Percentiles rank a stretch among this genome's conserved stretches.
Conservation (phyloP, 2,888 invertebrate species). For the Papilio elwesi region DNA sequence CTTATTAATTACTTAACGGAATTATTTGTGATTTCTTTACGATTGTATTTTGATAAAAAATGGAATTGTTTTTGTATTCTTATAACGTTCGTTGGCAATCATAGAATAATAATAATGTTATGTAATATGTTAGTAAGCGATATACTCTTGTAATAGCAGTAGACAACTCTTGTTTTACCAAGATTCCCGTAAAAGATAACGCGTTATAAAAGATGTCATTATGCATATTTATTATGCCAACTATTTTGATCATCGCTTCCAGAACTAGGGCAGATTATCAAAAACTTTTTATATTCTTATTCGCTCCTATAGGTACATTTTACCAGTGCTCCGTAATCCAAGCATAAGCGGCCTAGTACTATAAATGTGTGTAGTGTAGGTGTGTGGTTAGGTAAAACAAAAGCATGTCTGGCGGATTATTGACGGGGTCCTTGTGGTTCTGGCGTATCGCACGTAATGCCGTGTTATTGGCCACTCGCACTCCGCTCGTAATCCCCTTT, state of each 20-base stretch:
- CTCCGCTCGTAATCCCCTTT: constrained; percentile 80
- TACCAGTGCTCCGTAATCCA: constrained; percentile 43
- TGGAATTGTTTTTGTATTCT: neutral
- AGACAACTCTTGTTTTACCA: too few species aligned
- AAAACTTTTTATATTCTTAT: too few species aligned
- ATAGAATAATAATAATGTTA: too few species aligned
- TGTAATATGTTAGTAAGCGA: too few species aligned
- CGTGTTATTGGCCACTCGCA: constrained; percentile 78
- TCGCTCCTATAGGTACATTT: neutral
- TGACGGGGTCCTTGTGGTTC: constrained; percentile 51
- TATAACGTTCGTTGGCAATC: neutral
- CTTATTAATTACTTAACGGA: constrained; percentile 55
- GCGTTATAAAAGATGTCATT: too few species aligned
- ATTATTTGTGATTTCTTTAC: constrained; percentile 52
- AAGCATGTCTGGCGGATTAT: constrained; percentile 66
- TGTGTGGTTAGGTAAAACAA: constrained; percentile 50
- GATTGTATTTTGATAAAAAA: neutral
- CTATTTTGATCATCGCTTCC: too few species aligned
- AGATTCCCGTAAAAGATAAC: too few species aligned
- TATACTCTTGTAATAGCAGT: too few species aligned
- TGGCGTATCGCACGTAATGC: constrained; percentile 63
- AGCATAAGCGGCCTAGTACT: constrained; percentile 21
- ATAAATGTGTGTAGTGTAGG: neutral
- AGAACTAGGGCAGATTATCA: too few species aligned
- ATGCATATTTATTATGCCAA: too few species aligned